phyloP scores from a whole-genome alignment of 2,888 invertebrate species.

The Drepana falcataria region DNA sequence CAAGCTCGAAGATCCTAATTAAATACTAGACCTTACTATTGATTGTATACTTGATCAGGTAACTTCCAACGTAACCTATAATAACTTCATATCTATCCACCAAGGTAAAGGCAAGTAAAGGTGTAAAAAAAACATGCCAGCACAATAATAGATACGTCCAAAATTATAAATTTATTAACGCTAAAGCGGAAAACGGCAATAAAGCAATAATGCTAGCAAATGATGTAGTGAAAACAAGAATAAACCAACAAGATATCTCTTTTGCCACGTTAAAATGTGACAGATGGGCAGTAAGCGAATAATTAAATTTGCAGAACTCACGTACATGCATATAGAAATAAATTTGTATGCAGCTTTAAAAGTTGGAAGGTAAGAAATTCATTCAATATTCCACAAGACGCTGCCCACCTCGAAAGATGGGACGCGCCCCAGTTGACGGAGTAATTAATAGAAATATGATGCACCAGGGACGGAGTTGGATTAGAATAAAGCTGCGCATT shows the following conservation, averaged over 20 bases:
- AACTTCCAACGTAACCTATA: conserved; percentile 5
- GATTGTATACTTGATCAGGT: not conserved
- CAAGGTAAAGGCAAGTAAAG: no score
- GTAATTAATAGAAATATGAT: conserved; percentile 65
- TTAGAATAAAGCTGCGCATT: not conserved
- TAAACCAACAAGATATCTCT: no score
- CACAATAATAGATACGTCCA: no score
- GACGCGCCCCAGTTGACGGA: conserved; percentile 54
- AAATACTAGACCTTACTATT: conserved; percentile 10
- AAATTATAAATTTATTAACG: no score
- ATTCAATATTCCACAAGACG: conserved; percentile 16
- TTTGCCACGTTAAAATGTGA: no score
- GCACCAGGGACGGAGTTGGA: conserved; percentile 33
- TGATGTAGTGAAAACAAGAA: no score
- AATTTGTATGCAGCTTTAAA: not conserved
- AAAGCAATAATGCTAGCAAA: no score
- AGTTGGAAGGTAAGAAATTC: conserved; percentile 14
- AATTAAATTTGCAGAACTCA: not conserved
- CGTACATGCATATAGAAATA: conserved; percentile 3
- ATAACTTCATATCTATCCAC: no score
- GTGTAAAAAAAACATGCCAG: no score
- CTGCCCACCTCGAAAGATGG: conserved; percentile 39
- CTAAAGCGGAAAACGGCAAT: no score
- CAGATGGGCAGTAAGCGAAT: no score
- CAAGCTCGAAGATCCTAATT: conserved; percentile 17